Percentiles rank a stretch among this genome's conserved stretches.
Conservation (phyloP, 2,888 invertebrate genomes). For the Pinctada fucata region DNA sequence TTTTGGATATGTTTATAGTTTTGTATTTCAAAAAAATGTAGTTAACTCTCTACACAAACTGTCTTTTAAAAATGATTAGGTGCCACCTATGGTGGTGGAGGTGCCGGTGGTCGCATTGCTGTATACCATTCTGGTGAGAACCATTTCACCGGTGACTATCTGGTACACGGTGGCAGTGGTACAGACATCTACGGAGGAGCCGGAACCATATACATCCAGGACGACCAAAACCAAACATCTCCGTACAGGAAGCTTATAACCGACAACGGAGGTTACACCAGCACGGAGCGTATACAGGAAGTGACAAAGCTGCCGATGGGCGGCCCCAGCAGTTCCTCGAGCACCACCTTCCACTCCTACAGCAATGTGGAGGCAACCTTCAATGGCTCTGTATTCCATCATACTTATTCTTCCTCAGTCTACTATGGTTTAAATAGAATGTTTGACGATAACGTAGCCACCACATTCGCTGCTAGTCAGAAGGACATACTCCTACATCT, state of each 20-base stretch:
- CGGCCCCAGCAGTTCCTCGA: background rate
- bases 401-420: conserved; percentile 19
- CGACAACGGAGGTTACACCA: conserved; percentile 54
- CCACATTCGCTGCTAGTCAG: conserved; percentile 25
- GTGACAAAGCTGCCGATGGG: conserved; percentile 50
- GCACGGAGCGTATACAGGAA: conserved; percentile 50
- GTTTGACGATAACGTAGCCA: conserved; percentile 25
- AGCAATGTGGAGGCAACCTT: conserved; percentile 50
- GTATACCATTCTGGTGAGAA: conserved; percentile 59
- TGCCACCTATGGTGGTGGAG: conserved; percentile 58
- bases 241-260: conserved; percentile 40
- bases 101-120: conserved; percentile 65
- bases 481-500: conserved; percentile 43
- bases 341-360: conserved; percentile 39
- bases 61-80: conserved; percentile 30
- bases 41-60: too few relatives aligned
- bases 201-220: conserved; percentile 59
- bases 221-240: conserved; percentile 32
- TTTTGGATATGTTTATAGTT: too few relatives aligned
- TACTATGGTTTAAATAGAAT: conserved; percentile 35
- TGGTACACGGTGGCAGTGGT: conserved; percentile 57
- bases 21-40: too few relatives aligned
- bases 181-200: conserved; percentile 54
- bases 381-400: conserved; percentile 28
- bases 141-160: conserved; percentile 58